Evolutionary conservation across 2,888 invertebrate genomes (phyloP), one percentile per base, ranked within the genome.

Genomic region (Drosophila algonquin): DNA sequence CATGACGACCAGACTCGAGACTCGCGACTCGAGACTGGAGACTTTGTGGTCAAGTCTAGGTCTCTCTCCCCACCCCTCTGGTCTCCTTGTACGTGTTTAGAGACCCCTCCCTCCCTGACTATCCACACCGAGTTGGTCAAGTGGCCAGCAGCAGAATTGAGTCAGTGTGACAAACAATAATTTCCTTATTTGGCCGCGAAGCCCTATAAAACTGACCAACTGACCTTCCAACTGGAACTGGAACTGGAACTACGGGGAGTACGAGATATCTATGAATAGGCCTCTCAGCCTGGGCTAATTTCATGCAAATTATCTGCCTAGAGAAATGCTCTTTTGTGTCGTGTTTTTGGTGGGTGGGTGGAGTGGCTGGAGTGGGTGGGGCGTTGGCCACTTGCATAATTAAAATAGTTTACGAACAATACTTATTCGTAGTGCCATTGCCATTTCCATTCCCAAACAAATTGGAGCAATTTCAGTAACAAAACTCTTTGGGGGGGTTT

Each of bases 101-200:
- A 40, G 32, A 16, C 24, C 56, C 63, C 40, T 44, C 56, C 63
- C 40, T 44, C 45, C 45, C 45, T 18, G 32, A 32, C 51, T 3
- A 24, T 12, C 53, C 27, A 18, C 50, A 51, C 63, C 72, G 63
- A 84, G 84, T 83, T 83, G 85, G 86, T 85, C 88, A 85, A 87
- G 83, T 82, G 81, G 79, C 67, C 71, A 65, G 14, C 40, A 7
- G 74, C 70, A 69, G 81, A 85, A 87, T 80, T 87, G 81, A 87
- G 85, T 87, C 88, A 85, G 88, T 87, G 85, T 85, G 85, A 85
- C 85, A 85, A 85, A 87, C 86, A 76, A 77, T 80, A 80, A 58
- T 80, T 85, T 77, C 75, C 80, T 76, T 76, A 56, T 59, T 73
- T 67, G 70, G 75, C 78, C 67, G 79, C 52, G 69, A 83, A 75